Base-by-base conservation (phyloP, 2,113 vertebrate species). In the Hippocampus mohnikei region DNA sequence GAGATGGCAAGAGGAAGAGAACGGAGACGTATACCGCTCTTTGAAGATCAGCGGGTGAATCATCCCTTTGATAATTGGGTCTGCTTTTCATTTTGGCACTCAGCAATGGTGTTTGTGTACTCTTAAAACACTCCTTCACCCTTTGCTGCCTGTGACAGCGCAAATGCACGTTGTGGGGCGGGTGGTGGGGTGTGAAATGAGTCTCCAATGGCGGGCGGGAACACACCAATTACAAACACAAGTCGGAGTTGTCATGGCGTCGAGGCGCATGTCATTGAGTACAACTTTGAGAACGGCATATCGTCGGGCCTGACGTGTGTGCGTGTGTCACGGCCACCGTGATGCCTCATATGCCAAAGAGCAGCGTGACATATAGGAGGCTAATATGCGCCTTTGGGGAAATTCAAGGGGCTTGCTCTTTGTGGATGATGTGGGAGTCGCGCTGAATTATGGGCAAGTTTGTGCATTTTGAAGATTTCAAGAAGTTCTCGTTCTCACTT, bases 11-110 rank as follows among this genome's bases (percentile, higher is more conserved):
- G 63, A 52, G 73, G 62, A 66, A 68, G 64, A 72, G 72, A 74
- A 73, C 75, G 76, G 78, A 80, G 41, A 74, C 60, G 56, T 62
- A 37, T 37, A 70, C 60, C 77, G 67, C 69, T 72, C 86, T 90
- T 90, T 90, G 76, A 88, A 88, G 81, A 88, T 79, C 80, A 61
- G 88, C 84, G 76, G 76, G 84, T 84, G 85, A 87, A 84, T 79
- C 76, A 59, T 55, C 53, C 70, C 76, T 90, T 89, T 90, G 81
- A 87, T 89, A 83, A 65, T 72, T 63, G 75, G 23, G 25, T 77
- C 75, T 60, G 77, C 70, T 85, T 84, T 69, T 85, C 67, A 67
- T 77, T 69, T 67, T 70, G 50, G 21, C 8, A 44, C 66, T 77
- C 73, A 29, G 46, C 41, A 8, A n/a, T 41, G 40, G 60, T 55